Evolutionary conservation across 2,113 vertebrate genomes (phyloP), one percentile per base, ranked within the genome.

Genomic region (Lutjanus erythropterus): DNA sequence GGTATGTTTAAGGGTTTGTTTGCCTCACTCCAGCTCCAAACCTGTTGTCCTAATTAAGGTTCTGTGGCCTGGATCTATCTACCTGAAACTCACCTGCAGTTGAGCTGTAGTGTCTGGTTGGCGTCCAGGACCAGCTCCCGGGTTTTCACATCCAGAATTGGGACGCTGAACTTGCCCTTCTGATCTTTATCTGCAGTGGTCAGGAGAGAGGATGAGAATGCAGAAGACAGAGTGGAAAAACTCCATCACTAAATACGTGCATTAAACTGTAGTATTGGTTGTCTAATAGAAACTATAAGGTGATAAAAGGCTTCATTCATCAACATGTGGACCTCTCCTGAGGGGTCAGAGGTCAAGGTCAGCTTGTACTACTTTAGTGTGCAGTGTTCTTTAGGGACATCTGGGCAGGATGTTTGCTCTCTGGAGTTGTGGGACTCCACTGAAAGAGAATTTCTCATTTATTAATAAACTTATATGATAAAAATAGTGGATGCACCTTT

Each of bases 11-110:
- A 2, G 33, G 6, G 15, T 1, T 2, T 33, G 25, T 78, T n/a
- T 41, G 12, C 33, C 59, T 68, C 18, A 60, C 16, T 8, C 21
- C 21, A 44, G 12, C 6, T 55, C n/a, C 12, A 21, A 11, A 10
- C 11, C 9, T 0, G 2, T 10, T 44, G 7, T 8, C 11, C 35
- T 44, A 7, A 53, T n/a, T n/a, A 6, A 6, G 23, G 23, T 23
- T 46, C 14, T 19, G 11, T 50, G 44, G 19, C 9, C 11, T 33
- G 23, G 4, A 39, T 69, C 33, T 2, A 2, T 72, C 35, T 67
- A 70, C 29, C 65, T 78, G 61, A 82, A 74, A 93, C 94, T 95
- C 94, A 99, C 98, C 97, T 98, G 97, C 98, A 99, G 74, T 93
- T 92, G 86, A 99, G 95, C 76, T 88, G 89, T 70, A 99, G 95